Conservation (phyloP, 2,888 invertebrate genomes). For the Crocallis elinguaria region DNA sequence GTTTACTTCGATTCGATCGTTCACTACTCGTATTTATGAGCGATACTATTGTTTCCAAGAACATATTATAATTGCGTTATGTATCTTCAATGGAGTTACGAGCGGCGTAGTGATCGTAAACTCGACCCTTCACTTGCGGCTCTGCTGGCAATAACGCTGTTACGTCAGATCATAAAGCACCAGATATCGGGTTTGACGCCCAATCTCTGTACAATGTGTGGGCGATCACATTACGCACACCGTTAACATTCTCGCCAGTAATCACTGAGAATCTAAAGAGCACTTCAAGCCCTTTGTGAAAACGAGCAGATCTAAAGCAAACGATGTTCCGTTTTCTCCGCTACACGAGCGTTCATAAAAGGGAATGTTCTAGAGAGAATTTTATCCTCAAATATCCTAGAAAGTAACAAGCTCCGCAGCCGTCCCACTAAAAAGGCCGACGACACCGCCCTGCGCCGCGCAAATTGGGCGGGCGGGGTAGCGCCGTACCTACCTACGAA, state of each 20-base stretch:
- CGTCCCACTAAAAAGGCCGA: slow-evolving; percentile 54
- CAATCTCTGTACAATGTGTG: slow-evolving; percentile 23
- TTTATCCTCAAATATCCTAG: slow-evolving; percentile 34
- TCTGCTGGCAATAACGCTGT: slow-evolving; percentile 26
- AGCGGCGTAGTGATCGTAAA: slow-evolving; percentile 34
- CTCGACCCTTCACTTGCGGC: slow-evolving; percentile 31
- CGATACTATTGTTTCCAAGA: slow-evolving; percentile 20
- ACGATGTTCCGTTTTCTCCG: slow-evolving; percentile 17
- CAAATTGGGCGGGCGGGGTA: slow-evolving; percentile 52
- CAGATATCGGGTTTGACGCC: slow-evolving; percentile 26
- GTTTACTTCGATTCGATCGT: neutral
- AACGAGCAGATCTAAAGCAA: slow-evolving; percentile 24
- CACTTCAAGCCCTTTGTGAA: slow-evolving; percentile 31
- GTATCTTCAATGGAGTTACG: slow-evolving; percentile 36
- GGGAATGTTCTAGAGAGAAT: slow-evolving; percentile 30
- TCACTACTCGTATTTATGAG: slow-evolving; percentile 9
- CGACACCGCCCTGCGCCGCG: slow-evolving; percentile 52
- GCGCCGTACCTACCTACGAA: slow-evolving; percentile 24
- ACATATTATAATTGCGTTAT: slow-evolving; percentile 26
- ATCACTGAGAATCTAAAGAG: slow-evolving; percentile 19
- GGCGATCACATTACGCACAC: slow-evolving; percentile 6
- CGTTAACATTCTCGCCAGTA: slow-evolving; percentile 4
- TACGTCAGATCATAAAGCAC: slow-evolving; percentile 32
- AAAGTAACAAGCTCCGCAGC: slow-evolving; percentile 33
- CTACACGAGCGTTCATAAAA: slow-evolving; percentile 12